These are phyloP conservation scores for Plotosus lineatus DNA, from an alignment of 2,113 vertebrate genomes.

Conservation along the genomic window DNA sequence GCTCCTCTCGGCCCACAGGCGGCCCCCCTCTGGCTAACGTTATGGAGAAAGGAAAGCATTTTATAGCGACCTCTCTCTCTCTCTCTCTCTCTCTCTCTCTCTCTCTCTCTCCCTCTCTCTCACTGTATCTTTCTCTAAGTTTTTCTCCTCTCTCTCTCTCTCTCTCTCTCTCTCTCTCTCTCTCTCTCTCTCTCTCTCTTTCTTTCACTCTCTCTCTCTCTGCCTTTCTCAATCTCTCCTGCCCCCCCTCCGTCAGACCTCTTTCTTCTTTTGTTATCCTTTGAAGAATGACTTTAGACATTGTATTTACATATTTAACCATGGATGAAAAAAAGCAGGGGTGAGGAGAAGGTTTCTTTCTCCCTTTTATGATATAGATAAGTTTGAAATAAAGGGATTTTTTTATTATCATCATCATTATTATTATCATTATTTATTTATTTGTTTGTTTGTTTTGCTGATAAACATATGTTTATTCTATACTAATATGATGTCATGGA, in stretches of 20 bases:
- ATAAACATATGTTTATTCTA: too few relatives aligned
- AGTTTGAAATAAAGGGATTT: slow-evolving; percentile 89
- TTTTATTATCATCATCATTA: slow-evolving; percentile 67
- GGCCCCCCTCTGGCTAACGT: slow-evolving; percentile 96
- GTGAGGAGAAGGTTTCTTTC: slow-evolving; percentile 79
- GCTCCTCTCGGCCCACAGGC: slow-evolving; percentile 86
- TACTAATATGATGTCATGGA: not conserved
- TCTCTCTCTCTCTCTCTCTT: not conserved
- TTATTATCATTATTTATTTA: slow-evolving; percentile 40
- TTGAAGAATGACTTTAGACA: slow-evolving; percentile 99
- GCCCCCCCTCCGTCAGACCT: slow-evolving; percentile 82
- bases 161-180: not conserved
- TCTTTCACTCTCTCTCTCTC: not conserved
- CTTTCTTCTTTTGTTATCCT: slow-evolving; percentile 98
- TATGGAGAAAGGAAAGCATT: slow-evolving; percentile 98
- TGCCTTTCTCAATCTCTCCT: not conserved
- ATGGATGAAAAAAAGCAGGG: slow-evolving; percentile 89
- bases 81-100: slow-evolving; percentile 75
- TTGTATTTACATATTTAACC: slow-evolving; percentile 99
- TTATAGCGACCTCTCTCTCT: slow-evolving; percentile 89
- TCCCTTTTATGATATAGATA: slow-evolving; percentile 87
- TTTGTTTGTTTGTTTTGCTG: slow-evolving; percentile 54
- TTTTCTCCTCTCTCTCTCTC: not conserved
- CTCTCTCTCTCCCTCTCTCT: not conserved
- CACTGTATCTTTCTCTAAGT: not conserved